phyloP scores from a whole-genome alignment of 2,797 vertebrate species.

The Eulemur albifrons region DNA sequence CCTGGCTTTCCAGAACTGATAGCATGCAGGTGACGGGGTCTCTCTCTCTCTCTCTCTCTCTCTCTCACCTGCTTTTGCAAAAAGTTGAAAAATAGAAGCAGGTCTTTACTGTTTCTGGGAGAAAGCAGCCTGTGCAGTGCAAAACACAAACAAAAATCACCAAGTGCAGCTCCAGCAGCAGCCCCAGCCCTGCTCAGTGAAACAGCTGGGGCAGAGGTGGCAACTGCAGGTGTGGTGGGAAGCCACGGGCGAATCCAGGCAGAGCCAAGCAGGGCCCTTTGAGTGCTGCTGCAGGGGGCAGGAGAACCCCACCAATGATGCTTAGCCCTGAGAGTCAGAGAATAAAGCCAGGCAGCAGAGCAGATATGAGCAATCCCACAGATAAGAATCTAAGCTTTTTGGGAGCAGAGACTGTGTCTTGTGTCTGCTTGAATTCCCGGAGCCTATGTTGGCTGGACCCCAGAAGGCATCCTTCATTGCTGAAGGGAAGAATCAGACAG shows the following conservation, averaged over 20 bases:
- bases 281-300: background rate
- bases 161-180: too few species aligned
- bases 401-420: background rate
- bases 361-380: background rate
- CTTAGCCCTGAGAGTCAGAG: background rate
- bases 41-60: too few species aligned
- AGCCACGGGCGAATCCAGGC: background rate
- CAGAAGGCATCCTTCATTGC: background rate
- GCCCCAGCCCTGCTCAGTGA: background rate
- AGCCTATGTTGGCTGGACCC: background rate
- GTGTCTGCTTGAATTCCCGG: background rate
- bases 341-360: background rate
- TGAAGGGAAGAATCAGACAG: background rate
- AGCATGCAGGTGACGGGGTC: background rate
- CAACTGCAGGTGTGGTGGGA: background rate
- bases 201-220: background rate
- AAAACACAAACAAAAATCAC: background rate
- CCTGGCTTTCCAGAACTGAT: background rate
- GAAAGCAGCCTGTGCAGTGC: background rate
- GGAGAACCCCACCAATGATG: background rate
- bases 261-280: background rate
- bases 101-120: background rate
- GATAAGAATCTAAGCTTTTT: background rate
- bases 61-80: background rate
- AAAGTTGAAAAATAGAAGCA: background rate